Evolutionary conservation across 2,888 invertebrate genomes (phyloP), one percentile per base, ranked within the genome.

Genomic region (Yponomeuta cagnagella): DNA sequence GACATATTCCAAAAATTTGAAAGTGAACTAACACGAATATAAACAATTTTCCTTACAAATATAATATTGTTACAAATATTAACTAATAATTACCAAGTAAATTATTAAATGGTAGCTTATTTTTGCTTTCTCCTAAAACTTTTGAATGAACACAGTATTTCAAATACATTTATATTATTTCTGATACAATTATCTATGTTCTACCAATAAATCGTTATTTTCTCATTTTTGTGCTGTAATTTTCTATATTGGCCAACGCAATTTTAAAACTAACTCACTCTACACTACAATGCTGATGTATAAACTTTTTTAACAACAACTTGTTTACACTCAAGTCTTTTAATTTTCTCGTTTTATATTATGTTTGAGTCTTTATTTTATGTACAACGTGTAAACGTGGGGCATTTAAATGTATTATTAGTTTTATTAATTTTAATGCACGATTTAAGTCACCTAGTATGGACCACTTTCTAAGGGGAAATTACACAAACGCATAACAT

Each of bases 381-480:
- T 90, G 75, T 89, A 90, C 87, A 88, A 77, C 12, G 30, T 71
- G 70, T 69, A 69, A 64, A 65, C 10, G 69, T 63, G 30, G 33
- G 78, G 74, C 80, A 78, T 78, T 81, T 78, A 81, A 80, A 79
- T 82, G 80, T 82, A 80, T 76, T 77, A 79, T 82, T 79, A 82
- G 79, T 82, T 85, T 87, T 86, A 86, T 82, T 84, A 83, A 84
- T 81, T 88, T 89, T 91, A 91, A 90, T 89, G 88, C 89, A 90
- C 88, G 85, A 84, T 85, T 90, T 92, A 92, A 92, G 89, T 92
- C 90, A 90, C 89, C 88, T 92, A 90, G 80, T 84, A 87, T 92
- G 92, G 92, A 91, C 92, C 92, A 87, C 92, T 81, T 85, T 87
- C 90, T 90, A 91, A 87, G 78, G 82, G 88, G 82, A 77, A 81